These are phyloP conservation scores for Pseudoatta argentina DNA, from an alignment of 1,140 invertebrate species.

Conservation along the genomic window DNA sequence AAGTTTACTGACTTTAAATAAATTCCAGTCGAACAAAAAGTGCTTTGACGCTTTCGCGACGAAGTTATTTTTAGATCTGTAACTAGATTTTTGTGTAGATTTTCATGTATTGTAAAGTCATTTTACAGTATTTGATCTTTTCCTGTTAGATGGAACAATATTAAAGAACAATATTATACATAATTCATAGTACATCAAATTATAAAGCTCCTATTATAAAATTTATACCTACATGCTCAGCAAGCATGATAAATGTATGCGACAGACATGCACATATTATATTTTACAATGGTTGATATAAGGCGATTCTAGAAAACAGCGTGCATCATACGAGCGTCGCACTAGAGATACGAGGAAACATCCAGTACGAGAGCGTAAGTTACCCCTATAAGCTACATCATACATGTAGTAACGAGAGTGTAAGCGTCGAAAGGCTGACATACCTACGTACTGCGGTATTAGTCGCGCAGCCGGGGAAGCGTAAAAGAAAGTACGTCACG, in stretches of 20 bases:
- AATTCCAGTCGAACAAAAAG: too few relatives aligned
- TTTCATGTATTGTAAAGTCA: too few relatives aligned
- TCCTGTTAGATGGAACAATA: too few relatives aligned
- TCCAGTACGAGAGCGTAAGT: conserved; percentile 12
- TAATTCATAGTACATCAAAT: not conserved
- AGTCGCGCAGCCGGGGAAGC: conserved; percentile 28
- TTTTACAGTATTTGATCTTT: too few relatives aligned
- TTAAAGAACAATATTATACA: not conserved
- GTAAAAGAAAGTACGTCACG: conserved; percentile 46
- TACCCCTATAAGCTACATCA: conserved; percentile 15
- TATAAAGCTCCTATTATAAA: conserved; percentile 9
- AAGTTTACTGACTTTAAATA: too few relatives aligned
- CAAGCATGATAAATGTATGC: not conserved
- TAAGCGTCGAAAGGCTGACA: conserved; percentile 5
- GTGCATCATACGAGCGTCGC: not conserved
- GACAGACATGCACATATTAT: not conserved
- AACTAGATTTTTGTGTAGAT: too few relatives aligned
- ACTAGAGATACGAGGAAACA: not conserved
- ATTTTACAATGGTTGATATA: conserved; percentile 31
- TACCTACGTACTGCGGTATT: conserved; percentile 18
- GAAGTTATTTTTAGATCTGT: too few relatives aligned
- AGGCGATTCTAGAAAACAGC: not conserved
- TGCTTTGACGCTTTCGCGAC: too few relatives aligned
- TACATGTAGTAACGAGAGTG: conserved; percentile 11
- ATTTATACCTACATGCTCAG: not conserved